Percentiles rank a stretch among this genome's conserved stretches.
phyloP scores from a whole-genome alignment of 2,797 vertebrate genomes.

The Sorex maritimensis region DNA sequence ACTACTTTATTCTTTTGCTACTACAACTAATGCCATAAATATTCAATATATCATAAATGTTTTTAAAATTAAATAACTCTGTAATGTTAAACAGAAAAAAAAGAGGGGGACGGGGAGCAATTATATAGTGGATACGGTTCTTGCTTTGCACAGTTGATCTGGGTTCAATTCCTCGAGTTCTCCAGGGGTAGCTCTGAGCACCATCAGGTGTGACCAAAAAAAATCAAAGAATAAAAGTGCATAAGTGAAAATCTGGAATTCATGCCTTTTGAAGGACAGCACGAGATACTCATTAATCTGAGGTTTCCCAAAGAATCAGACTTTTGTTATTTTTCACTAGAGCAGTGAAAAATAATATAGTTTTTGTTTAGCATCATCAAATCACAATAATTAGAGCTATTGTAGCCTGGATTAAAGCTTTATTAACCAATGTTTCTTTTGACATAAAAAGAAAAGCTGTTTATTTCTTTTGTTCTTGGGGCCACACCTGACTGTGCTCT shows the following conservation, averaged over 20 bases:
- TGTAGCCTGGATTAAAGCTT: background rate
- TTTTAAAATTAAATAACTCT: slow-evolving; percentile 59
- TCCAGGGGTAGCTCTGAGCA: too few species aligned
- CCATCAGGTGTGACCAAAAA: background rate
- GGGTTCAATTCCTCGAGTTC: too few species aligned
- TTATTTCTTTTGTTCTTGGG: too few species aligned
- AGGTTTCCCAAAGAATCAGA: background rate
- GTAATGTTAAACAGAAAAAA: background rate
- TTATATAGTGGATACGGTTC: too few species aligned
- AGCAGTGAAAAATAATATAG: background rate
- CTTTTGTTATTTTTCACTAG: background rate
- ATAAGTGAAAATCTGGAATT: slow-evolving; percentile 57
- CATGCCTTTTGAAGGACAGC: slow-evolving; percentile 41
- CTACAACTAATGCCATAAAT: slow-evolving; percentile 47
- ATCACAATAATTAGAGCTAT: slow-evolving; percentile 20
- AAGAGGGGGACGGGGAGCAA: too few species aligned
- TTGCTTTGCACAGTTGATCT: too few species aligned
- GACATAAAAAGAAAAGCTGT: background rate
- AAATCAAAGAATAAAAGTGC: slow-evolving; percentile 51
- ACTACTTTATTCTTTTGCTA: background rate
- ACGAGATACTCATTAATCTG: slow-evolving; percentile 29
- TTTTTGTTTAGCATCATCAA: slow-evolving; percentile 33
- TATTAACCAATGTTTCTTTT: slow-evolving; percentile 10
- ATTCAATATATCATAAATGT: slow-evolving; percentile 43
- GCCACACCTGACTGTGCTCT: too few species aligned